Evolutionary conservation across 1,140 invertebrate species (phyloP).

Genomic region (Drosophila malerkotliana): DNA sequence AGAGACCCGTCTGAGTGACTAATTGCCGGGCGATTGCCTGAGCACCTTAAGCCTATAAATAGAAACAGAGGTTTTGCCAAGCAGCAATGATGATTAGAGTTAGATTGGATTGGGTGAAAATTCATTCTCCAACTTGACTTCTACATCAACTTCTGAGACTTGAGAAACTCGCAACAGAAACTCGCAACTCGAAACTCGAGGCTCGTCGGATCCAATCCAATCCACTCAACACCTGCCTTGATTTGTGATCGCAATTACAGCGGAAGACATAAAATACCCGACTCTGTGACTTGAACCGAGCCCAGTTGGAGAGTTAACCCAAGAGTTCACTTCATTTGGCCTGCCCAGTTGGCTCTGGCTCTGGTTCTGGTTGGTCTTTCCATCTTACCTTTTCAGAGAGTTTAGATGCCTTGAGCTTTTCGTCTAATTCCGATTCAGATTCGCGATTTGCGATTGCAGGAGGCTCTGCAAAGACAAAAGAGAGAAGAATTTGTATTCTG

Average conservation of each 20-base stretch:
- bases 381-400: slow-evolving; percentile 15
- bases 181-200: background rate
- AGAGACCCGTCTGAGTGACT: slow-evolving; percentile 63
- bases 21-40: slow-evolving; percentile 69
- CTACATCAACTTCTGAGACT: slow-evolving; percentile 9
- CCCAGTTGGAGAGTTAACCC: slow-evolving; percentile 10
- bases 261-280: slow-evolving; percentile 48
- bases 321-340: slow-evolving; percentile 30
- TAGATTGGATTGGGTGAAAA: slow-evolving; percentile 33
- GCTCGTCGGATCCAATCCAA: slow-evolving; percentile 9
- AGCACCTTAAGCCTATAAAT: slow-evolving; percentile 63
- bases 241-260: slow-evolving; percentile 48
- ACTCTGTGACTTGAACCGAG: slow-evolving; percentile 11
- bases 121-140: slow-evolving; percentile 6
- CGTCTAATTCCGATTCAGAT: slow-evolving; percentile 9
- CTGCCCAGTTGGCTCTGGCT: background rate
- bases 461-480: slow-evolving; percentile 18
- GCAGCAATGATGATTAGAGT: slow-evolving; percentile 35
- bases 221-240: slow-evolving; percentile 51
- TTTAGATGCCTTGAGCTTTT: slow-evolving; percentile 8
- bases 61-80: slow-evolving; percentile 20
- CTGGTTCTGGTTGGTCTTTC: background rate
- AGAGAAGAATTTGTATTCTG: slow-evolving; percentile 5
- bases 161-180: background rate
- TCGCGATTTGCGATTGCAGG: slow-evolving; percentile 10